Base-by-base conservation (phyloP, 2,888 invertebrate species). In the Apamea monoglypha region DNA sequence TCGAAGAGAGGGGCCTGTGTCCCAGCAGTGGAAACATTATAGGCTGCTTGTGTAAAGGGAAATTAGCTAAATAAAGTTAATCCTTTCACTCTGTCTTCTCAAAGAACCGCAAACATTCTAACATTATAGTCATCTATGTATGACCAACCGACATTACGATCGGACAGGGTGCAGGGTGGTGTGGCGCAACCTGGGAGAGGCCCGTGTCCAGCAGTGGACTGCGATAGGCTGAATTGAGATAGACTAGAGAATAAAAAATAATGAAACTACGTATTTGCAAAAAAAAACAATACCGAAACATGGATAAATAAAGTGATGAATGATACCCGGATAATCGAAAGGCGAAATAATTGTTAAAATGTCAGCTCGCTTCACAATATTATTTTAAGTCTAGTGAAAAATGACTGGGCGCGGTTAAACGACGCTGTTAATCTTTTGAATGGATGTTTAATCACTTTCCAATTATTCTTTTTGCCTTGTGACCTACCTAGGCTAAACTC, bases 291-390 rank as follows among this genome's bases (percentile, higher is more conserved):
- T 73, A 73, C 53, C 44, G 59, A 68, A 50, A 76, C 63, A 68
- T 74, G 29, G 71, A 83, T 86, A 74, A 74, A 77, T 83, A 83
- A 83, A 74, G 25, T 77, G 77, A 84, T 84, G 61, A 86, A 82
- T 83, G 67, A 74, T 44, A 76, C 76, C 56, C 73, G 40, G 44
- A 76, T 71, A 74, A 63, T 18, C 56, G 66, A 71, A 81, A 59
- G 56, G 67, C 77, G 67, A 40, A 83, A 83, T 76, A 82, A 83
- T 82, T 83, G 86, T 74, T 70, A 66, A 76, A 82, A 76, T 70
- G 73, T 83, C 83, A 76, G 76, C 74, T 77, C 63, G 67, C 67
- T 74, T 47, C 77, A 83, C 73, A 82, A 86, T 85, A 80, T 83
- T 82, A 67, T 76, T 84, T 84, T 50, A 82, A 70, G 61, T 76